A percentile compares a stretch with the other conserved stretches of the same genome.
These are phyloP conservation scores for Periphyllus acericola DNA, from an alignment of 2,888 invertebrate genomes.

Conservation along the genomic window DNA sequence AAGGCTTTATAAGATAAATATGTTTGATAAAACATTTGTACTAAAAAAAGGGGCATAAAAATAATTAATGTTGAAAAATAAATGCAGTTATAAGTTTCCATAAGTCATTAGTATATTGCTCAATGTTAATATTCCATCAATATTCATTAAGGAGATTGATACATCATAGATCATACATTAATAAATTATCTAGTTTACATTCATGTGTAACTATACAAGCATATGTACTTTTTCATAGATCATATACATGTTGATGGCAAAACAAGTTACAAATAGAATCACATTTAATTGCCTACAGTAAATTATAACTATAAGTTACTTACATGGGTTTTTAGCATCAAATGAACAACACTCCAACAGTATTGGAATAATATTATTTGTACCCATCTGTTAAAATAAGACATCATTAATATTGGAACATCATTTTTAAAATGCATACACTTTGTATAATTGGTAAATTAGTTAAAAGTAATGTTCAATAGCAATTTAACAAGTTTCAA, in stretches of 20 bases:
- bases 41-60: too few relatives aligned
- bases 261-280: background rate
- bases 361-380: conserved; percentile 49
- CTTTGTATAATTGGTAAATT: background rate
- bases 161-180: too few relatives aligned
- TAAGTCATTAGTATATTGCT: background rate
- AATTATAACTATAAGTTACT: conserved; percentile 15
- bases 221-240: background rate
- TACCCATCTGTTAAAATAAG: conserved; percentile 37
- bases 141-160: too few relatives aligned
- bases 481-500: background rate
- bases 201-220: too few relatives aligned
- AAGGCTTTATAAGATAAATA: too few relatives aligned
- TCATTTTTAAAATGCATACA: background rate
- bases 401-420: background rate
- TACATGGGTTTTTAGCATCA: conserved; percentile 59
- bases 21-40: too few relatives aligned
- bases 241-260: too few relatives aligned
- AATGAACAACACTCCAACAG: conserved; percentile 54
- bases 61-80: background rate
- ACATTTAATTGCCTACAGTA: background rate
- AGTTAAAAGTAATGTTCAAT: background rate
- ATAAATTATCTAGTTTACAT: too few relatives aligned
- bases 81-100: background rate
- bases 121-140: too few relatives aligned